A percentile compares a stretch with the other conserved stretches of the same genome.
Evolutionary conservation across 1,140 invertebrate species (phyloP).

Genomic region (Pinna nobilis): DNA sequence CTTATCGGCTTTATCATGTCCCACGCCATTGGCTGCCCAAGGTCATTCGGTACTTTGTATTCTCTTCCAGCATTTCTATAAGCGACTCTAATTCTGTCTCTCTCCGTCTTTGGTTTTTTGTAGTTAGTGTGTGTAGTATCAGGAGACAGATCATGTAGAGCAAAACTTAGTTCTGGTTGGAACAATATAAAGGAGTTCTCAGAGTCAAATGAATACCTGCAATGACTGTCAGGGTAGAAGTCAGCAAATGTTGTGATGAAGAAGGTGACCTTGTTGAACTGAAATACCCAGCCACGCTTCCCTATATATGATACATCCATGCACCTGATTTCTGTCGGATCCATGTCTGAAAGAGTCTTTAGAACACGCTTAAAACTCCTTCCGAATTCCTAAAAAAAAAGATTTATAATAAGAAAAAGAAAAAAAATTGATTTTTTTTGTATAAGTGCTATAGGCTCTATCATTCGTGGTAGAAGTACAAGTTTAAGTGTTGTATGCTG

Average conservation of each 20-base stretch:
- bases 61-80: constrained; percentile 63
- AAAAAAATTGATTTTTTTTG: too few relatives aligned
- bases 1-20: constrained; percentile 65
- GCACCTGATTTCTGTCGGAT: constrained; percentile 55
- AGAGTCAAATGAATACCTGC: constrained; percentile 60
- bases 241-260: constrained; percentile 72
- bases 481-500: too few relatives aligned
- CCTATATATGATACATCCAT: constrained; percentile 60
- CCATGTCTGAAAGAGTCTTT: constrained; percentile 54
- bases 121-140: constrained; percentile 68
- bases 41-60: constrained; percentile 56
- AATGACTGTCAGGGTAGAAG: constrained; percentile 64
- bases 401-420: too few relatives aligned
- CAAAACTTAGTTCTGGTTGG: constrained; percentile 73
- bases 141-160: constrained; percentile 64
- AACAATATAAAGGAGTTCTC: constrained; percentile 64
- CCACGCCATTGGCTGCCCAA: constrained; percentile 60
- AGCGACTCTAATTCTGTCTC: constrained; percentile 66
- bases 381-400: constrained; percentile 57
- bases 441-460: too few relatives aligned
- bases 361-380: constrained; percentile 55
- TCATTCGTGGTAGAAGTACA: too few relatives aligned
- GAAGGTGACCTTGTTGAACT: constrained; percentile 69
- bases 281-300: constrained; percentile 66
- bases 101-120: constrained; percentile 58